A percentile compares a stretch with the other conserved stretches of the same genome.
Conservation (phyloP, 2,888 invertebrate species). For the Eledone cirrhosa region DNA sequence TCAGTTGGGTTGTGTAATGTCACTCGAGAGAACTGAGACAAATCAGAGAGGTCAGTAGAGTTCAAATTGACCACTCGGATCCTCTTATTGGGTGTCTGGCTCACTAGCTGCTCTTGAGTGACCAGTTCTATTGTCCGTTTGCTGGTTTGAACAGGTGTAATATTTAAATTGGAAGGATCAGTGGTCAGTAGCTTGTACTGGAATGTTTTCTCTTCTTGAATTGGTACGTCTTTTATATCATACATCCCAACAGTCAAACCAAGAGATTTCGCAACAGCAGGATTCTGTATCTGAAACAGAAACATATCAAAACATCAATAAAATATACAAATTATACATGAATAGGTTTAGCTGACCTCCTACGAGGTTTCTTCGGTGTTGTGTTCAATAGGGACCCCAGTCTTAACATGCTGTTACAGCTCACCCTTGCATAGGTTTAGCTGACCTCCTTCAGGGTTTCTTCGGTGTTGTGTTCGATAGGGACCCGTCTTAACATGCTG, state of each 20-base stretch:
- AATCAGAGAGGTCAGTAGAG: conserved; percentile 2
- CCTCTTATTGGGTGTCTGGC: conserved; percentile 15
- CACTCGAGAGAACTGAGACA: conserved; percentile 3
- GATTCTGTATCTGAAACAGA: conserved; percentile 49
- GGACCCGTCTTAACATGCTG: neutral
- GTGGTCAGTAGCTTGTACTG: conserved; percentile 44
- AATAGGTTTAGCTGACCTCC: no score
- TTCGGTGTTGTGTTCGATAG: neutral
- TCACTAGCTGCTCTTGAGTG: conserved; percentile 42
- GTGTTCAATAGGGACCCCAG: no score
- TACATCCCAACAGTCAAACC: conserved; percentile 50
- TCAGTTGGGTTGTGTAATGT: neutral
- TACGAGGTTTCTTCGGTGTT: no score
- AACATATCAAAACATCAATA: neutral
- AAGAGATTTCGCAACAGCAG: conserved; percentile 45
- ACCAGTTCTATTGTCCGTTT: conserved; percentile 47
- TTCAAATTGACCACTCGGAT: neutral
- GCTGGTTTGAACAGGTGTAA: conserved; percentile 35
- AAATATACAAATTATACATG: no score
- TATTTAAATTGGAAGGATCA: conserved; percentile 34
- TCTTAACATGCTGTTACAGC: no score
- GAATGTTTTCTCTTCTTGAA: conserved; percentile 44
- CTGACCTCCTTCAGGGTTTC: no score
- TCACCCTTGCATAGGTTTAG: no score
- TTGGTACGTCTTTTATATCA: conserved; percentile 51